These are phyloP conservation scores for Periophthalmodon schlosseri DNA, from an alignment of 2,113 vertebrate species.

Conservation along the genomic window DNA sequence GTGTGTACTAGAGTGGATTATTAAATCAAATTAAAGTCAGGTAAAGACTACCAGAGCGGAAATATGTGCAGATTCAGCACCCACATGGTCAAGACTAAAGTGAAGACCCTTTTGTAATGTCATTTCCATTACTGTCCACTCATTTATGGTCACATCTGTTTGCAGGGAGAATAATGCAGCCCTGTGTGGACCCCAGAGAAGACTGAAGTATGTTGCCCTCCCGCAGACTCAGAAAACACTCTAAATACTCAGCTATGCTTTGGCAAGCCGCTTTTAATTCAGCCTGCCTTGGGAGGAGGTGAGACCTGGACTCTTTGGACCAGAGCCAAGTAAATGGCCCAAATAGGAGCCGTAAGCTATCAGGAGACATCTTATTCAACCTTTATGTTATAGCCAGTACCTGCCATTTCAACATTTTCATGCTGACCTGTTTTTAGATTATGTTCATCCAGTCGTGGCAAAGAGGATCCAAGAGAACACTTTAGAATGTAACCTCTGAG, in stretches of 20 bases:
- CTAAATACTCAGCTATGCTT: conserved; percentile 42
- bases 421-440: conserved; percentile 24
- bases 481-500: conserved; percentile 11
- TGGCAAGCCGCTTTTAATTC: conserved; percentile 60
- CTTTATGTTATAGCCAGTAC: not conserved
- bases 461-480: not conserved
- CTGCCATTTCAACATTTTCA: conserved; percentile 5
- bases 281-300: conserved; percentile 57
- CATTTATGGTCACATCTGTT: conserved; percentile 55
- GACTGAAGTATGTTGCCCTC: conserved; percentile 63
- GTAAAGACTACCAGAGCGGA: not conserved
- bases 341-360: conserved; percentile 51
- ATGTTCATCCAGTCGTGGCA: conserved; percentile 18
- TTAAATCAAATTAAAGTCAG: conserved; percentile 9
- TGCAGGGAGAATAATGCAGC: conserved; percentile 58
- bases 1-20: not conserved
- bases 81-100: not conserved
- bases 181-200: conserved; percentile 58
- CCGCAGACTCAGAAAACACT: conserved; percentile 61
- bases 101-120: not conserved
- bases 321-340: conserved; percentile 53
- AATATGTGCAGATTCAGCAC: not conserved
- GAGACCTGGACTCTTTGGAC: conserved; percentile 47
- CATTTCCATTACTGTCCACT: conserved; percentile 25
- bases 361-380: conserved; percentile 31